phyloP scores from a whole-genome alignment of 2,113 vertebrate genomes.

The Gnathonemus echidnorhynchus region DNA sequence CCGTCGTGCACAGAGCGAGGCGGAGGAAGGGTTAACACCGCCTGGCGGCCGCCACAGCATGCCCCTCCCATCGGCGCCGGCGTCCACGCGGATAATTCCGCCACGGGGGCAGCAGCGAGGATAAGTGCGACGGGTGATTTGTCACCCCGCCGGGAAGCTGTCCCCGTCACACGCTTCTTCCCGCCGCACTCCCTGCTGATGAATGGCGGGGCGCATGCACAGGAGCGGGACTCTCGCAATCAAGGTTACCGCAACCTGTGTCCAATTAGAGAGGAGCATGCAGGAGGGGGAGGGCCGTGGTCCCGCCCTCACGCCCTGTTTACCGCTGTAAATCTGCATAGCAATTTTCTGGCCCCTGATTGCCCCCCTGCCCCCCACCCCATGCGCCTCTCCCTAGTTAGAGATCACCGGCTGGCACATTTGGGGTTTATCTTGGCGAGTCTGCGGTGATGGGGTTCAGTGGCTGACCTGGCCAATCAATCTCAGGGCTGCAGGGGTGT shows the following conservation, averaged over 20 bases:
- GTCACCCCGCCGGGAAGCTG: constrained; percentile 62
- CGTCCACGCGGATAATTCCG: constrained; percentile 34
- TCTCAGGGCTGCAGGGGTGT: background rate
- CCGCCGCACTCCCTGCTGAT: constrained; percentile 63
- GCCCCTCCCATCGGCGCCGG: background rate
- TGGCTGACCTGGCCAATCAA: constrained; percentile 45
- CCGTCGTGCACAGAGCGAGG: background rate
- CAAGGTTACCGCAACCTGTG: constrained; percentile 68
- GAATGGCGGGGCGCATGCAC: constrained; percentile 61
- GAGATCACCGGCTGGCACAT: constrained; percentile 43
- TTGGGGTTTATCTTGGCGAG: constrained; percentile 10
- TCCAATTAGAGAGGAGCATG: constrained; percentile 52
- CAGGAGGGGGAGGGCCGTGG: constrained; percentile 24
- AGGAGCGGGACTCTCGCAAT: constrained; percentile 55
- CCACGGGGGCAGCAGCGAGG: constrained; percentile 38
- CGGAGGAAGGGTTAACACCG: background rate
- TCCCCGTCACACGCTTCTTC: constrained; percentile 58
- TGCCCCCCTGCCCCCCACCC: constrained; percentile 38
- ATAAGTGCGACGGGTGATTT: constrained; percentile 59
- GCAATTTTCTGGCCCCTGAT: constrained; percentile 59
- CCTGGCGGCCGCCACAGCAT: background rate
- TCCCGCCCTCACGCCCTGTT: constrained; percentile 44
- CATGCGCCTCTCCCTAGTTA: constrained; percentile 33
- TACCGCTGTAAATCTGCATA: constrained; percentile 63
- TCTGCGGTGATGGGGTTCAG: constrained; percentile 28